Conservation (phyloP, 2,113 vertebrate species). For the Lycaon pictus region DNA sequence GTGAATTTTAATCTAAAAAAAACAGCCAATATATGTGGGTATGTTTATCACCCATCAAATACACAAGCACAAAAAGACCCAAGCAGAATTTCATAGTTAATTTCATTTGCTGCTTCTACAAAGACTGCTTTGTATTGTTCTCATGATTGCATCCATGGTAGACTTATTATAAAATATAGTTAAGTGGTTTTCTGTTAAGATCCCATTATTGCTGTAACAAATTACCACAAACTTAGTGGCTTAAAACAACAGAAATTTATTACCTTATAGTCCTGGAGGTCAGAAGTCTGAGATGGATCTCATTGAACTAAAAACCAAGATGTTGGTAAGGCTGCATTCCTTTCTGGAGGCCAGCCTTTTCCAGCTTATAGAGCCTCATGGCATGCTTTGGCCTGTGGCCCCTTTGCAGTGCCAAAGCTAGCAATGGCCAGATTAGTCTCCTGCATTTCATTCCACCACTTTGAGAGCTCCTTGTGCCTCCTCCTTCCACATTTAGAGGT, state of each 20-base stretch:
- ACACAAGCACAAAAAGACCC: slow-evolving; percentile 8
- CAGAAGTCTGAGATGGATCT: neutral
- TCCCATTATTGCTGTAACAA: neutral
- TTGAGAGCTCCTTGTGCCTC: neutral
- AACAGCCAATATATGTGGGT: slow-evolving; percentile 41
- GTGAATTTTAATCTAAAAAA: slow-evolving; percentile 58
- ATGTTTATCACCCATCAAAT: slow-evolving; percentile 47
- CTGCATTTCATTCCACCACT: neutral
- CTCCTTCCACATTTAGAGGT: neutral
- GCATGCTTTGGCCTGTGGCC: neutral
- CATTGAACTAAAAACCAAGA: neutral
- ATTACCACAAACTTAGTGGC: neutral
- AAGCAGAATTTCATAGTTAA: neutral
- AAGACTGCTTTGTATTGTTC: neutral
- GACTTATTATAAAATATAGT: neutral
- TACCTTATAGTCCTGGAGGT: neutral
- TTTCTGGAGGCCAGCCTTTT: neutral
- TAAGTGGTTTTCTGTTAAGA: neutral
- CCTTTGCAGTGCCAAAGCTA: neutral
- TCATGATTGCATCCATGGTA: neutral
- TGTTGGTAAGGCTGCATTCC: neutral
- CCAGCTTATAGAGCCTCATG: neutral
- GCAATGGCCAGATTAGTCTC: neutral
- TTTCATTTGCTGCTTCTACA: neutral
- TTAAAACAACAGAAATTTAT: neutral